Conservation (phyloP, 2,888 invertebrate genomes). For the Poecilus cupreus region DNA sequence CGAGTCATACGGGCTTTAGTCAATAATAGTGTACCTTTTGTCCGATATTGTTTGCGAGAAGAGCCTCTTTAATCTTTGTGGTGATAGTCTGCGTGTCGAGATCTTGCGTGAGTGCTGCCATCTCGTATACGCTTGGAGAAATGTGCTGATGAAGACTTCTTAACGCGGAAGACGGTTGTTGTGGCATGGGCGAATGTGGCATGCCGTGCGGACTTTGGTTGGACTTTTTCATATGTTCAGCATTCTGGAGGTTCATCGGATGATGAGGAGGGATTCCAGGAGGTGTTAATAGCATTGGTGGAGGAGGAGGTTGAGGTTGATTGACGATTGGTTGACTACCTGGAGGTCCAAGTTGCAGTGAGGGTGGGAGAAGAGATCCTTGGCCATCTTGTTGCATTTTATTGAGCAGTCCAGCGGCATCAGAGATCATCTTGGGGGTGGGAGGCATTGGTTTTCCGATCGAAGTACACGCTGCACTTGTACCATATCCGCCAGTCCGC, state of each 20-base stretch:
- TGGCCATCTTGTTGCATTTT: constrained; percentile 81
- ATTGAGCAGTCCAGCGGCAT: constrained; percentile 78
- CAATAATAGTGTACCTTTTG: no score
- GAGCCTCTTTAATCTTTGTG: constrained; percentile 96
- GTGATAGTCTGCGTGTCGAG: constrained; percentile 97
- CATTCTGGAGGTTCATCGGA: constrained; percentile 79
- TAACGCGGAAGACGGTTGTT: constrained; percentile 80
- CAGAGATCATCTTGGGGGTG: constrained; percentile 85
- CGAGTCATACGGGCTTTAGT: no score
- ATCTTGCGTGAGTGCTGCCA: constrained; percentile 97
- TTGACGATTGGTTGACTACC: constrained; percentile 72
- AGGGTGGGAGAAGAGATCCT: constrained; percentile 76
- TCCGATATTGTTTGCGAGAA: constrained; percentile 97
- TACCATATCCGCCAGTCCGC: constrained; percentile 95
- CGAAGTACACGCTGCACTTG: constrained; percentile 78
- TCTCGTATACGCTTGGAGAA: constrained; percentile 97
- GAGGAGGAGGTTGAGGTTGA: constrained; percentile 74
- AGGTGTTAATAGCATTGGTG: constrained; percentile 83
- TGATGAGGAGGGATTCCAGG: constrained; percentile 87
- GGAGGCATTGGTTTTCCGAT: constrained; percentile 85
- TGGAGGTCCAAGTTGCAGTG: constrained; percentile 74
- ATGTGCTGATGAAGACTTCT: constrained; percentile 88
- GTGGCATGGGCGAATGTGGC: constrained; percentile 77
- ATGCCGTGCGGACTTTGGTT: constrained; percentile 76
- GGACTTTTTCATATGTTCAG: constrained; percentile 77